phyloP scores from a whole-genome alignment of 2,888 invertebrate species.

The Lasiommata megera region DNA sequence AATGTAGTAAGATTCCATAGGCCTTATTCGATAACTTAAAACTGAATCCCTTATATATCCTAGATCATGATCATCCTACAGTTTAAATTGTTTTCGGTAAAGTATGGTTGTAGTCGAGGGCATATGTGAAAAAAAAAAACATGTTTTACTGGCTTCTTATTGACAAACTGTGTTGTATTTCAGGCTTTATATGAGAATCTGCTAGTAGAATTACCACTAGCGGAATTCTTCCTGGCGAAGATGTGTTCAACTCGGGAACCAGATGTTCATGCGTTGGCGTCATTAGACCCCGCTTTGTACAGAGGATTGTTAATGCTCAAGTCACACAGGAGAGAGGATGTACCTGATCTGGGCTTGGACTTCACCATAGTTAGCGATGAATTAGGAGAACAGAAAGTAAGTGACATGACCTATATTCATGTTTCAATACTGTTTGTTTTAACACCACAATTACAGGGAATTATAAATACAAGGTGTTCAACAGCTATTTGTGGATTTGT shows the following conservation, averaged over 20 bases:
- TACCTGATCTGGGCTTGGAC: constrained; percentile 93
- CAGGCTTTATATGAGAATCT: constrained; percentile 97
- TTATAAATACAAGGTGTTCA: too few species aligned
- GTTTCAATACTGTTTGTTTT: too few species aligned
- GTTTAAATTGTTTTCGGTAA: too few species aligned
- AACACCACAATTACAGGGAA: too few species aligned
- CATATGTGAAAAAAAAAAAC: too few species aligned
- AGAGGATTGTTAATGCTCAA: constrained; percentile 94
- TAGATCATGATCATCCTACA: too few species aligned
- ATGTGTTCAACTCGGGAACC: constrained; percentile 88
- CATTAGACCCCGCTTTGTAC: constrained; percentile 95
- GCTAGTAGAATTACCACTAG: constrained; percentile 95
- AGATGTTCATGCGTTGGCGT: constrained; percentile 95
- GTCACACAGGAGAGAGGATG: constrained; percentile 90
- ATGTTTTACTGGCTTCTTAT: too few species aligned
- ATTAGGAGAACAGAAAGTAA: constrained; percentile 91
- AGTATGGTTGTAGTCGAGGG: too few species aligned
- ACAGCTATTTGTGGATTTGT: too few species aligned
- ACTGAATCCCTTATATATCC: too few species aligned
- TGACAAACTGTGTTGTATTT: neutral
- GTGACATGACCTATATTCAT: constrained; percentile 24
- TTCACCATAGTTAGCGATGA: constrained; percentile 96
- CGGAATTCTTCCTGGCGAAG: constrained; percentile 93
- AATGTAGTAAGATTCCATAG: too few species aligned
- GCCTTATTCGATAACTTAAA: too few species aligned